Conservation (phyloP, 1,140 invertebrate genomes). For the Ceratitis capitata region DNA sequence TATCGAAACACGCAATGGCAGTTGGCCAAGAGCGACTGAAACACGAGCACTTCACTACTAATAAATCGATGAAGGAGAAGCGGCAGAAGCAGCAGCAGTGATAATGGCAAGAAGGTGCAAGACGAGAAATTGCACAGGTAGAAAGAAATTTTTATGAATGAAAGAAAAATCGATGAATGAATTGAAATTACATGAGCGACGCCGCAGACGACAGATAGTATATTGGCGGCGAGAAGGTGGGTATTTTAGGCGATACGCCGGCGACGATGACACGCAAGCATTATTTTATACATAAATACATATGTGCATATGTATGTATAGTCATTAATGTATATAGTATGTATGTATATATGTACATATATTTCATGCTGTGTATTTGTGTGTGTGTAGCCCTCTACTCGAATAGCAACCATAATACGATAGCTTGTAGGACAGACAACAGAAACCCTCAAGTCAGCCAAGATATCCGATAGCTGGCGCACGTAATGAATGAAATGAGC, state of each 20-base stretch:
- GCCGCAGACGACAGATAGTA: not conserved
- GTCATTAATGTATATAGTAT: not conserved
- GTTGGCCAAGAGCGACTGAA: not conserved
- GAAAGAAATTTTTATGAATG: constrained; percentile 47
- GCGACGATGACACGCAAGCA: constrained; percentile 2
- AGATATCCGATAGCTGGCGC: too few relatives aligned
- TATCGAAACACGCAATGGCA: not conserved
- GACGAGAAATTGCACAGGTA: constrained; percentile 53
- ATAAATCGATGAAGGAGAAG: not conserved
- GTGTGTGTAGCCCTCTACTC: not conserved
- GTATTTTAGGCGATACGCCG: not conserved
- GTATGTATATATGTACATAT: not conserved
- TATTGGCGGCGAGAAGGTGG: not conserved
- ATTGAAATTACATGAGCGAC: constrained; percentile 57
- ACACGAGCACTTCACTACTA: not conserved
- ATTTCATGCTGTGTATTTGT: not conserved
- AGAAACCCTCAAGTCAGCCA: not conserved
- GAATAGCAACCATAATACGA: not conserved
- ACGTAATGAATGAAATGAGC: not conserved
- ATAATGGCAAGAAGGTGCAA: constrained; percentile 2
- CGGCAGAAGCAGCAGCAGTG: not conserved
- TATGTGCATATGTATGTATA: not conserved
- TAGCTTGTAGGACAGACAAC: not conserved
- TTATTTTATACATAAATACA: not conserved
- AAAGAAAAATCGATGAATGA: constrained; percentile 63